phyloP scores from a whole-genome alignment of 2,113 vertebrate genomes.

The Proterorhinus semilunaris region DNA sequence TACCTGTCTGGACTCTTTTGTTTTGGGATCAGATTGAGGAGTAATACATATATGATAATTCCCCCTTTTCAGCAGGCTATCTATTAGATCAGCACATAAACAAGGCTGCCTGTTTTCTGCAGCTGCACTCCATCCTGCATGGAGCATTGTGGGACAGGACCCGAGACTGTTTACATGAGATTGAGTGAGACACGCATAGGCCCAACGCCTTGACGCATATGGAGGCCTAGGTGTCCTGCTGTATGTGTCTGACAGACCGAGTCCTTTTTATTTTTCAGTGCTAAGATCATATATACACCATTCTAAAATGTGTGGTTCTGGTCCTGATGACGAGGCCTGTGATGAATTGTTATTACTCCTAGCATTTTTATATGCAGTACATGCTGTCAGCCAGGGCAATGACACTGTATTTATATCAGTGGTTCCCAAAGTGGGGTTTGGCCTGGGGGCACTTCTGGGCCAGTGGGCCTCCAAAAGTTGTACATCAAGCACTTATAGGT shows the following conservation, averaged over 20 bases:
- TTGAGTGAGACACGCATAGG: constrained; percentile 18
- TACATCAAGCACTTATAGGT: no score
- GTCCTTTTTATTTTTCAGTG: constrained; percentile 21
- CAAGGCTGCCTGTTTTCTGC: no score
- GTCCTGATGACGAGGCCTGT: neutral
- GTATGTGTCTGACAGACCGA: constrained; percentile 14
- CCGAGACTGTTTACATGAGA: constrained; percentile 31
- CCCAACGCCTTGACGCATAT: constrained; percentile 9
- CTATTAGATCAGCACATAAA: constrained; percentile 27
- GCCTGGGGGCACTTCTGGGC: no score
- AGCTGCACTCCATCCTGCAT: constrained; percentile 13
- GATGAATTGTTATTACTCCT: neutral
- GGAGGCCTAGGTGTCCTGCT: constrained; percentile 1
- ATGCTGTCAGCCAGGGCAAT: no score
- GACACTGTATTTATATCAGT: no score
- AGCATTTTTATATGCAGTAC: no score
- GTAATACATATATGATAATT: neutral
- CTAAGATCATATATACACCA: neutral
- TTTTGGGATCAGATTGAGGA: neutral
- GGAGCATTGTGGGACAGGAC: constrained; percentile 18
- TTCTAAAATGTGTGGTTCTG: neutral
- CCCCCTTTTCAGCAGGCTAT: constrained; percentile 32
- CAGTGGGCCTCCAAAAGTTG: no score
- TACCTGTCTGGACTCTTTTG: constrained; percentile 2
- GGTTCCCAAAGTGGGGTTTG: no score